Evolutionary conservation across 2,113 vertebrate genomes (phyloP).

Genomic region (Columba janthina): DNA sequence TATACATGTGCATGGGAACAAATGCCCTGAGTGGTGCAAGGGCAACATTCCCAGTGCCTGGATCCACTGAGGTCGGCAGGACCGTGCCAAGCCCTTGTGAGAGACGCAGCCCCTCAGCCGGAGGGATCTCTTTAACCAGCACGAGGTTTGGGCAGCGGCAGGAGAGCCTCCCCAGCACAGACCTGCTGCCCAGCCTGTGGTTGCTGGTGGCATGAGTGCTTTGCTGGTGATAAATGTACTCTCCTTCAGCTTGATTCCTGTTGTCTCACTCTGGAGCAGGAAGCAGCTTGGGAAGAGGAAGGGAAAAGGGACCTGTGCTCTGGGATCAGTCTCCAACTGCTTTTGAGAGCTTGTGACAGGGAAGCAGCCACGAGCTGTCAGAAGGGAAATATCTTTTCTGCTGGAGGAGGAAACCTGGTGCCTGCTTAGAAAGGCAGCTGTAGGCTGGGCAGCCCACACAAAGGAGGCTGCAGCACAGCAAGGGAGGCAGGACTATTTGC

Average conservation of each 20-base stretch:
- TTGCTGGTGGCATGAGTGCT: accelerated
- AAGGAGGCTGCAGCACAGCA: accelerated
- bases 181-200: neutral
- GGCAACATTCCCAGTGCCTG: accelerated
- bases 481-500: neutral
- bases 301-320: neutral
- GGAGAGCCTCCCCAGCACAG: neutral
- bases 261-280: neutral
- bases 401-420: neutral
- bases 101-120: accelerated
- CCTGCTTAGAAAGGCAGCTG: neutral
- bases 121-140: neutral
- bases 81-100: neutral
- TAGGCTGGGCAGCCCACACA: neutral
- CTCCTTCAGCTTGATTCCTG: neutral
- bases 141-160: neutral
- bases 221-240: neutral
- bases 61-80: neutral
- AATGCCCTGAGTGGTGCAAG: neutral
- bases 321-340: neutral
- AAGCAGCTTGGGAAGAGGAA: neutral
- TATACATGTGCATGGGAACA: neutral
- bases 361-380: neutral
- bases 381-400: neutral
- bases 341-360: neutral